These are phyloP conservation scores for Plebejus anna DNA, from an alignment of 2,888 invertebrate species.

Conservation along the genomic window DNA sequence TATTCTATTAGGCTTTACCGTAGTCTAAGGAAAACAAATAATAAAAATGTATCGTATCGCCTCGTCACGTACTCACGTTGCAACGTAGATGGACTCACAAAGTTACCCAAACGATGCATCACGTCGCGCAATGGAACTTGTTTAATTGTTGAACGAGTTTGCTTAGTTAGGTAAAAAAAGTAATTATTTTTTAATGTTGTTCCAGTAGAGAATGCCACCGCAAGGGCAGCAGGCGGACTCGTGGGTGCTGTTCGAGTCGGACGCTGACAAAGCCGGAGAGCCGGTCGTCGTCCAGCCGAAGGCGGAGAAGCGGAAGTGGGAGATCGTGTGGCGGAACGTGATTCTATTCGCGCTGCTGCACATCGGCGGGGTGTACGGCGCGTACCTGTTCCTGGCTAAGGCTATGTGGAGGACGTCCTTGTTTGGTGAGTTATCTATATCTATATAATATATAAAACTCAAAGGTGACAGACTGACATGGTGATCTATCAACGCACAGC, in stretches of 20 bases:
- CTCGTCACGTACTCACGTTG: no score
- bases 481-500: no score
- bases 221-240: slow-evolving; percentile 59
- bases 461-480: no score
- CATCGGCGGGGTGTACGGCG: slow-evolving; percentile 85
- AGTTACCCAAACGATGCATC: no score
- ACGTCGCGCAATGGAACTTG: no score
- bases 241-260: slow-evolving; percentile 66
- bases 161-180: neutral
- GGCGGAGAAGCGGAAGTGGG: slow-evolving; percentile 78
- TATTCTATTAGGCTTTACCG: no score
- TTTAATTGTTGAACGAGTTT: no score
- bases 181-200: slow-evolving; percentile 16
- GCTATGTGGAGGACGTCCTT: slow-evolving; percentile 84
- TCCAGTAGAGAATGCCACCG: slow-evolving; percentile 61
- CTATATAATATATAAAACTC: no score
- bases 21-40: no score
- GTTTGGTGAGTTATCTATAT: slow-evolving; percentile 80
- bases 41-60: no score
- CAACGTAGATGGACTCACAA: no score
- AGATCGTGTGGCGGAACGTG: slow-evolving; percentile 91
- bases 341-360: slow-evolving; percentile 86
- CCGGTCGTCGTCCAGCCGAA: slow-evolving; percentile 50
- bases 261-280: slow-evolving; percentile 51
- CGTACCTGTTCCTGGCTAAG: slow-evolving; percentile 85